Evolutionary conservation across 1,140 invertebrate genomes (phyloP), one percentile per base, ranked within the genome.

Genomic region (Rhizoglyphus robini): DNA sequence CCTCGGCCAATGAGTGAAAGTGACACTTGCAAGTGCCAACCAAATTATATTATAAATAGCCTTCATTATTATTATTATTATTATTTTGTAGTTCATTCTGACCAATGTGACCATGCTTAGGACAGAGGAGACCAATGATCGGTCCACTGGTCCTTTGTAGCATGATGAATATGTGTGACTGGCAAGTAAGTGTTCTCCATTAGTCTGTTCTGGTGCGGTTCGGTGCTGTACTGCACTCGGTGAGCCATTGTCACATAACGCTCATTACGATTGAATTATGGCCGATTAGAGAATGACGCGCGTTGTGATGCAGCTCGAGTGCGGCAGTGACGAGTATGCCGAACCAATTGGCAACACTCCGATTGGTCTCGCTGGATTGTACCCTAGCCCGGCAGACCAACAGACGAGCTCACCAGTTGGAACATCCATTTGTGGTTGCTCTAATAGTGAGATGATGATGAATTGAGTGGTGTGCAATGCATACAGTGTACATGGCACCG

Each of bases 221-320:
- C n/a, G n/a, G n/a, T n/a, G n/a, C n/a, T n/a, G n/a, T n/a, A n/a
- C n/a, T n/a, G n/a, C n/a, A n/a, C n/a, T n/a, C n/a, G n/a, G n/a
- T n/a, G n/a, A n/a, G n/a, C n/a, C n/a, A n/a, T n/a, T 41, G 36
- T 41, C 36, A 18, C 36, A 41, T 8, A 8, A 41, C 18, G 36
- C 36, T 41, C 36, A 41, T 41, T 32, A 32, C 15, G 51, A 54
- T 54, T 54, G 51, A 54, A 20, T 54, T 54, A 54, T 46, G 41
- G 41, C 41, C 41, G 41, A 46, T 46, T 46, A 54, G 51, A 20
- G 51, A 41, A 41, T 18, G 36, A 41, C 8, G 8, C 36, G 8
- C 8, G 18, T 8, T 41, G 36, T 11, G 36, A 41, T 41, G 36
- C 8, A 41, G 8, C 36, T 11, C 18, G 18, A 41, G 36, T 18